Base-by-base conservation (phyloP, 2,797 vertebrate species). In the Sebastes vulpes region DNA sequence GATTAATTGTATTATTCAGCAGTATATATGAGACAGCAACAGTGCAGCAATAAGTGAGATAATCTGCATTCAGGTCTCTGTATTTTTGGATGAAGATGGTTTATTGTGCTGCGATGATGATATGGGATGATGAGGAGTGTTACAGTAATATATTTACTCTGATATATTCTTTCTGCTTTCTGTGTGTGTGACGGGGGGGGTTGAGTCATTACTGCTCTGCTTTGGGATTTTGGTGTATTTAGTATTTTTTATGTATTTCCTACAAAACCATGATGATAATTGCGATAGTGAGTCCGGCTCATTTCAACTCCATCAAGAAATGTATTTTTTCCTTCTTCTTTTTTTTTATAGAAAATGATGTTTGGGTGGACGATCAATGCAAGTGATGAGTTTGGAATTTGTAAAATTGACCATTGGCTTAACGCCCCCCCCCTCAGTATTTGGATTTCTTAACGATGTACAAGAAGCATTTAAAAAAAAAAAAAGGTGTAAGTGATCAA, bases 71-170 rank as follows among this genome's bases (percentile, higher is more conserved):
- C 14, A 46, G 42, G 42, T 46, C 42, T 29, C 72, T 32, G 31
- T 58, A 26, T 54, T 53, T 73, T 60, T 56, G 18, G 26, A 21
- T 70, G 1, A 52, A 57, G 20, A 64, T 31, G 67, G 61, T 74
- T 75, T 21, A 25, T 63, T 57, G 58, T 65, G 68, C 21, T 72
- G 4, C 4, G 77, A 58, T 42, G 1, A 32, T 32, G 9, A 32
- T 32, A 32, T 18, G 63, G 26, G 53, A 21, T 18, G 26, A 70
- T 65, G 32, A 65, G 63, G 32, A 65, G 63, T 63, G 38, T 70
- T 61, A 58, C 80, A 83, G 61, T 82, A 76, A 84, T 85, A 56
- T 72, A 82, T 82, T 56, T 21, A 25, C 59, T 35, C 53, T 28
- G 35, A 26, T 53, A 14, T 57, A 12, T 12, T 69, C 9, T 18